Base-by-base conservation (phyloP, 2,888 invertebrate species). In the Siphonodentalium dalli region DNA sequence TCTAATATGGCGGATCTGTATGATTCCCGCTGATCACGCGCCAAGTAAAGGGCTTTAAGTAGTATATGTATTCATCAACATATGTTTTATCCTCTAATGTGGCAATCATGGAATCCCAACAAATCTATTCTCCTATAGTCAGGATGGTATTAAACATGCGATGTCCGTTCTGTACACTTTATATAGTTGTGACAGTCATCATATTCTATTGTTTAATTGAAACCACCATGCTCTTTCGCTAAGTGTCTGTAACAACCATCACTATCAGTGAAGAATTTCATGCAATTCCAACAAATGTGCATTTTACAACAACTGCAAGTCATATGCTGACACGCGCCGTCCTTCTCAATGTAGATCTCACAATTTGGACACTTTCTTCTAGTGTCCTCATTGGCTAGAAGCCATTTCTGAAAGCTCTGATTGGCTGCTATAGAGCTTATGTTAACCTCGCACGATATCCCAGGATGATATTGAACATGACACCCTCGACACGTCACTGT, bases 271-370 rank as follows among this genome's bases (percentile, higher is more conserved):
- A 68, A 75, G 7, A 48, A 54, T 23, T 51, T 37, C 34, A 69
- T 51, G 49, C 78, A 77, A 1, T 59, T 27, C 77, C 78, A 77
- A 49, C 78, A 78, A 24, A 78, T 70, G 49, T 70, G 63, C 0
- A 50, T 44, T 3, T 57, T 55, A 61, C 77, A 78, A 6, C 41
- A 41, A 8, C 8, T 20, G 46, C 78, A 78, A 6, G 34, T 27
- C 68, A 78, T 68, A 24, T 72, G 72, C 28, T 74, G 63, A 58
- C 77, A 78, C 1, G 77, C 78, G 27, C 49, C 68, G 34, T 44
- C 63, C 35, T 76, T 78, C 47, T 76, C 71, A 27, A 78, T 72
- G 0, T 59, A 59, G 11, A 44, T 29, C 0, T 49, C 44, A 46
- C 78, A 78, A 13, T 59, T 61, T 8, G 78, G 77, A 54, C 78